These are phyloP conservation scores for Leucophenga montana DNA, from an alignment of 2,888 invertebrate genomes.

Conservation along the genomic window DNA sequence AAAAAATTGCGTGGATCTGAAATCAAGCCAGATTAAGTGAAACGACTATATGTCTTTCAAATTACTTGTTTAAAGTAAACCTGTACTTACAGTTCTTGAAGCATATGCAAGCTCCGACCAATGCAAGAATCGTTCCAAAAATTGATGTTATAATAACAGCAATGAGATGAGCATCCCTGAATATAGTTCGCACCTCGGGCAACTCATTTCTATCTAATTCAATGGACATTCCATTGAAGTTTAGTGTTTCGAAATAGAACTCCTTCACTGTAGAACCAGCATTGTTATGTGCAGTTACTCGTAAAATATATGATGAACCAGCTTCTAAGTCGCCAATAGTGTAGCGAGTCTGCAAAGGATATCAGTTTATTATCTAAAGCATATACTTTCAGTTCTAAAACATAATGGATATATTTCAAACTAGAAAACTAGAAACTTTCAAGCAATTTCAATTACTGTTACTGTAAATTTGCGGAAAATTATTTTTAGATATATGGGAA, in stretches of 20 bases:
- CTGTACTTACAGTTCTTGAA: constrained; percentile 74
- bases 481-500: too few species aligned
- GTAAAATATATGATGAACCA: constrained; percentile 74
- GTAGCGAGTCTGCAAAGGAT: constrained; percentile 67
- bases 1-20: constrained; percentile 66
- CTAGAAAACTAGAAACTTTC: too few species aligned
- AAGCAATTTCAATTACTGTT: too few species aligned
- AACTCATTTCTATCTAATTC: constrained; percentile 56
- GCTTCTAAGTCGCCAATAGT: constrained; percentile 75
- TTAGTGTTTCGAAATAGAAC: constrained; percentile 77
- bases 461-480: too few species aligned
- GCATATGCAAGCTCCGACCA: constrained; percentile 76
- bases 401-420: too few species aligned
- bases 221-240: constrained; percentile 73
- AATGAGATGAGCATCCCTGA: constrained; percentile 68
- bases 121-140: constrained; percentile 75
- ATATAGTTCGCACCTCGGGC: constrained; percentile 58
- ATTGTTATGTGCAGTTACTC: constrained; percentile 78
- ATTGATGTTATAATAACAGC: constrained; percentile 68
- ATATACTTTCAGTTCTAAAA: not conserved
- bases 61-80: not conserved
- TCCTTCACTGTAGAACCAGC: constrained; percentile 78
- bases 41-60: not conserved
- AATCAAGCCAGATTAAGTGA: not conserved
- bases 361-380: not conserved